A percentile compares a stretch with the other conserved stretches of the same genome.
phyloP scores from a whole-genome alignment of 2,888 invertebrate genomes.

The Chalcosyrphus nemorum region DNA sequence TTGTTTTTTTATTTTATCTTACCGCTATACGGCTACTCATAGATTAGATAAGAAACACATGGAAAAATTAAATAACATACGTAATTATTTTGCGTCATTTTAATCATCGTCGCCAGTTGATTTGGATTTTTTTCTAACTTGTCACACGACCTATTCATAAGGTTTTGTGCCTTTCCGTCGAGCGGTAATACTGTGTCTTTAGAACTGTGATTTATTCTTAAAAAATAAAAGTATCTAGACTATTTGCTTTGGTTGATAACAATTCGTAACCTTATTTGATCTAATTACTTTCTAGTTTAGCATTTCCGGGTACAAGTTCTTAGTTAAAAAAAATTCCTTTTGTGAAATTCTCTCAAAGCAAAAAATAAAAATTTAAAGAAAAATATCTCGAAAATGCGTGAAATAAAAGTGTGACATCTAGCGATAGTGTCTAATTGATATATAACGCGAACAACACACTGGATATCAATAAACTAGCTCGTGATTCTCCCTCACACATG shows the following conservation, averaged over 20 bases:
- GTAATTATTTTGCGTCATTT: constrained; percentile 53
- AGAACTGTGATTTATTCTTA: not conserved
- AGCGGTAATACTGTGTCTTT: constrained; percentile 17
- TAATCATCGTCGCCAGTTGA: constrained; percentile 29
- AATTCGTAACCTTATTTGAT: constrained; percentile 17
- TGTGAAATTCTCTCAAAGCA: no score
- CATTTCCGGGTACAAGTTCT: constrained; percentile 38
- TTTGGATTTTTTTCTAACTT: not conserved
- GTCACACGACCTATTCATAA: constrained; percentile 31
- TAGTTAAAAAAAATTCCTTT: not conserved
- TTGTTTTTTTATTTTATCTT: constrained; percentile 26
- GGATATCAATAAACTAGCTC: constrained; percentile 42
- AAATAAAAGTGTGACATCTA: constrained; percentile 18
- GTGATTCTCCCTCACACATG: constrained; percentile 33
- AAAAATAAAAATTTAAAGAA: no score
- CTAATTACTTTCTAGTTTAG: constrained; percentile 11
- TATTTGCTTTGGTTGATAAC: not conserved
- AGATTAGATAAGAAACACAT: constrained; percentile 47
- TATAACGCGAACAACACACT: constrained; percentile 9
- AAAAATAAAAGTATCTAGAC: not conserved
- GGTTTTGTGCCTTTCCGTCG: constrained; percentile 27
- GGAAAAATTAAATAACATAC: constrained; percentile 24
- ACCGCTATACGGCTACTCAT: constrained; percentile 19
- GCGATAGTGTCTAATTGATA: constrained; percentile 41
- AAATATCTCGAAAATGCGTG: not conserved